Evolutionary conservation across 2,888 invertebrate species (phyloP).

Genomic region (Norana najaformis): DNA sequence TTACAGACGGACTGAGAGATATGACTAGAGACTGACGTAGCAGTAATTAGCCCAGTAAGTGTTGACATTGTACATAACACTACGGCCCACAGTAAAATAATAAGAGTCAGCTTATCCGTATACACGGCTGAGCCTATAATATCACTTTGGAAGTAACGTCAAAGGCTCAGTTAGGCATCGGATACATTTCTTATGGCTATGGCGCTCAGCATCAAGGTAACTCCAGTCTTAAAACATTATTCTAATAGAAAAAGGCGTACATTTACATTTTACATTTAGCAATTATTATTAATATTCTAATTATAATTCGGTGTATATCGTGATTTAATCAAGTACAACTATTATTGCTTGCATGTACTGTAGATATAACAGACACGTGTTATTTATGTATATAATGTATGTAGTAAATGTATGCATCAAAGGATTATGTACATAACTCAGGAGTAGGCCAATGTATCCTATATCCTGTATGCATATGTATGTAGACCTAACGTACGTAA

Average conservation of each 20-base stretch:
- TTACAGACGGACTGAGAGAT: not conserved
- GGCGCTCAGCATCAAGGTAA: not conserved
- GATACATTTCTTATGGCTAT: not conserved
- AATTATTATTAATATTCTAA: too few species aligned
- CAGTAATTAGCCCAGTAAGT: not conserved
- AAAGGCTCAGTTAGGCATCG: not conserved
- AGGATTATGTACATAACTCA: not conserved
- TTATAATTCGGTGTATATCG: too few species aligned
- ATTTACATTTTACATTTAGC: too few species aligned
- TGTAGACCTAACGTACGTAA: not conserved
- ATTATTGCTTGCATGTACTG: too few species aligned
- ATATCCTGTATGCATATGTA: not conserved
- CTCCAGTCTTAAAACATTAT: not conserved
- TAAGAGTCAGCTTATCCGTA: not conserved
- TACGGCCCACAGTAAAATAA: not conserved
- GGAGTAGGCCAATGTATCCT: not conserved
- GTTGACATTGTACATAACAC: not conserved
- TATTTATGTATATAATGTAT: too few species aligned
- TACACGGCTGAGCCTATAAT: not conserved
- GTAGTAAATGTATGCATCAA: too few species aligned
- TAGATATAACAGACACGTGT: too few species aligned
- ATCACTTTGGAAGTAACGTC: not conserved
- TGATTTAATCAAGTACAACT: too few species aligned
- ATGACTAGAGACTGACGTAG: not conserved
- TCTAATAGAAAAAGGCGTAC: too few species aligned